Evolutionary conservation across 2,113 vertebrate genomes (phyloP), one percentile per base, ranked within the genome.

Genomic region (Glareola pratincola): DNA sequence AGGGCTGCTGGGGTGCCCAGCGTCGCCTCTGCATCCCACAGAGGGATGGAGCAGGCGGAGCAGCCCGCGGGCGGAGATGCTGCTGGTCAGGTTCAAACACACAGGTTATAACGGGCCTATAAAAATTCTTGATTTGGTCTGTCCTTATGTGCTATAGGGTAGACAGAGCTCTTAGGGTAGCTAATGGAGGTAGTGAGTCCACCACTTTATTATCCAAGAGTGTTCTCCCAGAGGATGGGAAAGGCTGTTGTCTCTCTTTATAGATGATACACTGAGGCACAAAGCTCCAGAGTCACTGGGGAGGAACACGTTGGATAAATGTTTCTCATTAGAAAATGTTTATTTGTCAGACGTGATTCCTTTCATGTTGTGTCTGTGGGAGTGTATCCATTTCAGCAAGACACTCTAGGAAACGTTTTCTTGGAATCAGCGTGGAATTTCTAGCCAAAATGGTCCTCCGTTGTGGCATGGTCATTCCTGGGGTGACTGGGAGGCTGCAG

Each of bases 291-390:
- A 84, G 36, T n/a, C 88, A n/a, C 57, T 78, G 57, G 41, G 30
- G 45, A 93, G 66, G 48, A 96, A 83, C 24, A 72, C 5, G 37
- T 30, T 88, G 81, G 57, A 69, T 85, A 82, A 95, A 91, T 94
- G 93, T 94, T 96, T 96, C 90, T 72, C 45, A 82, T 94, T 95
- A 94, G 57, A 82, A 93, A 92, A 96, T 94, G 53, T 92, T 97
- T 96, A 74, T 95, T 96, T 96, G 66, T 96, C 77, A 95, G 81
- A 83, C 53, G 41, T 17, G 48, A 94, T 68, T 94, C 56, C 94
- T 92, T 91, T 94, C 87, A 90, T 90, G 92, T 82, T 85, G 74
- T 57, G 73, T 53, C 34, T 81, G 84, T 54, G 89, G 37, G 87
- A 94, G 27, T 47, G 66, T 37, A 94, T 79, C 87, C 73, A 87